These are phyloP conservation scores for Danionella dracula DNA, from an alignment of 2,797 vertebrate genomes.

Conservation along the genomic window DNA sequence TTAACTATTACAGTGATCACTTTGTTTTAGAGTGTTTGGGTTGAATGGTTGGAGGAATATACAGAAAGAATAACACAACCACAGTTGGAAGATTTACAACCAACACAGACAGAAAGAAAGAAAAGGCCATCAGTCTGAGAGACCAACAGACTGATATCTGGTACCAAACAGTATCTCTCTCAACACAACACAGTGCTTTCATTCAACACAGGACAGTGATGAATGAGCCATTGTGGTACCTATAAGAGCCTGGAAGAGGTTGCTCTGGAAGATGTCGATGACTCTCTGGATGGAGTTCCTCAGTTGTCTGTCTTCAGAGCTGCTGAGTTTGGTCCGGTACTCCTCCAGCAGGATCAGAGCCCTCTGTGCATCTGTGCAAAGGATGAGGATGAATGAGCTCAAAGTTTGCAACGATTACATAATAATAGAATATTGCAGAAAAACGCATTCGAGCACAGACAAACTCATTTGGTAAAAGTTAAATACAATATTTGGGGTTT, in stretches of 20 bases:
- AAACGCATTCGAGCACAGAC: no score
- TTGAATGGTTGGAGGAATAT: no score
- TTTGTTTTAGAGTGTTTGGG: no score
- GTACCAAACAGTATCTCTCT: neutral
- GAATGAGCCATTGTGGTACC: conserved; percentile 61
- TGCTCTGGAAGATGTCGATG: conserved; percentile 96
- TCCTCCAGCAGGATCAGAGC: conserved; percentile 91
- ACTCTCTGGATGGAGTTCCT: conserved; percentile 89
- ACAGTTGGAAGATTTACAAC: no score
- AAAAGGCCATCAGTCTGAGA: no score
- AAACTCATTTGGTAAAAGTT: no score
- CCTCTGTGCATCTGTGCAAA: conserved; percentile 80
- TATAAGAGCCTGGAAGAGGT: conserved; percentile 95
- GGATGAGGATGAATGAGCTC: no score
- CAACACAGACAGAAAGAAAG: neutral
- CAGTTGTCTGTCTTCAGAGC: conserved; percentile 86
- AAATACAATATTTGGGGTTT: no score
- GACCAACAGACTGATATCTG: neutral
- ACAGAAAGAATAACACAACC: no score
- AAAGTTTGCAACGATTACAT: neutral
- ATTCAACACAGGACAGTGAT: neutral
- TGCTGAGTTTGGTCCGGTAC: conserved; percentile 84
- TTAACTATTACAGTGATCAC: no score
- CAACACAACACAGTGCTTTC: conserved; percentile 7
- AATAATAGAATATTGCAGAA: neutral